Percentiles rank a stretch among this genome's conserved stretches.
These are phyloP conservation scores for Corythornis madagascariensis DNA, from an alignment of 2,113 vertebrate genomes.

Conservation along the genomic window DNA sequence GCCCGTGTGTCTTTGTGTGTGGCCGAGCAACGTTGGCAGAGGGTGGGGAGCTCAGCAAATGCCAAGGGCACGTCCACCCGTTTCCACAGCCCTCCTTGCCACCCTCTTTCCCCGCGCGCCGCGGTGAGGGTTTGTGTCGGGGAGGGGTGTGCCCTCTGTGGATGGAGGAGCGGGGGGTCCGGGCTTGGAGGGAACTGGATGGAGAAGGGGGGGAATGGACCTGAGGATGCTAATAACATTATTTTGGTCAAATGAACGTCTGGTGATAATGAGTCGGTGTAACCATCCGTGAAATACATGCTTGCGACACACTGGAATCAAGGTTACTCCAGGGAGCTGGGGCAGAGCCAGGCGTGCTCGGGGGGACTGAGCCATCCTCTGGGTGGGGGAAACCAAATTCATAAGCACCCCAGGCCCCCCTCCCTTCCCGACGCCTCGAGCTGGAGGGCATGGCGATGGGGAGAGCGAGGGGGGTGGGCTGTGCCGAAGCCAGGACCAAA, in stretches of 20 bases:
- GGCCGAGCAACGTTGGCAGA: slow-evolving; percentile 49
- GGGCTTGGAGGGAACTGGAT: not conserved
- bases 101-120: slow-evolving; percentile 49
- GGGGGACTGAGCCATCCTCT: slow-evolving; percentile 63
- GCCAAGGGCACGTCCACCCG: slow-evolving; percentile 53
- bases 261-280: slow-evolving; percentile 81
- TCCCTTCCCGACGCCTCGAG: slow-evolving; percentile 33
- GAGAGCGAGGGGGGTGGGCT: slow-evolving; percentile 29
- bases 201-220: slow-evolving; percentile 22
- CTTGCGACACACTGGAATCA: slow-evolving; percentile 74
- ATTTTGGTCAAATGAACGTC: slow-evolving; percentile 75
- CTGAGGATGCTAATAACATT: slow-evolving; percentile 73
- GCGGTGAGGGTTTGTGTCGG: slow-evolving; percentile 70
- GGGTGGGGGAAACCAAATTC: slow-evolving; percentile 44
- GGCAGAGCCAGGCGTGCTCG: slow-evolving; percentile 58
- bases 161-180: not conserved
- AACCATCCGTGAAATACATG: slow-evolving; percentile 83
- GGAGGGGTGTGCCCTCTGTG: slow-evolving; percentile 30
- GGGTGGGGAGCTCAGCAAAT: slow-evolving; percentile 46
- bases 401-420: slow-evolving; percentile 1
- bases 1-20: not conserved
- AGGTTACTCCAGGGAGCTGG: slow-evolving; percentile 66
- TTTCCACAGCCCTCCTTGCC: slow-evolving; percentile 37
- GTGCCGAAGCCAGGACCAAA: slow-evolving; percentile 21
- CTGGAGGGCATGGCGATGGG: slow-evolving; percentile 69